These are phyloP conservation scores for Proteles cristata DNA, from an alignment of 2,113 vertebrate species.

Conservation along the genomic window DNA sequence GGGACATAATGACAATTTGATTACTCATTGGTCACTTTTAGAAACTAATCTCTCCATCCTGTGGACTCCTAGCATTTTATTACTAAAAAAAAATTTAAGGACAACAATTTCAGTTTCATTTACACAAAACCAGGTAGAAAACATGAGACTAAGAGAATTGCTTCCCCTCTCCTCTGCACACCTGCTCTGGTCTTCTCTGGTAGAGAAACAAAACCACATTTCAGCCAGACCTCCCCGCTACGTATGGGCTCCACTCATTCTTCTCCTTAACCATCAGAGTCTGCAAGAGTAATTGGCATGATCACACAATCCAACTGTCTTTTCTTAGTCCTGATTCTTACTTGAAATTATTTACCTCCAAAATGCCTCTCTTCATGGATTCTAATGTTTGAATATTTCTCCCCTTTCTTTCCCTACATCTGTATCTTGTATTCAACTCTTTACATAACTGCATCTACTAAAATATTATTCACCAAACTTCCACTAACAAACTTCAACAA, in stretches of 20 bases:
- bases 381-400: not conserved
- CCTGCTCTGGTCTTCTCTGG: not conserved
- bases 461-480: not conserved
- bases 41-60: constrained; percentile 42
- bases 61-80: not conserved
- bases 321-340: not conserved
- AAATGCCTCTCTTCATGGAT: not conserved
- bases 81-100: not conserved
- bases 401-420: not conserved
- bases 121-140: not conserved
- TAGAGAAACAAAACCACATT: not conserved
- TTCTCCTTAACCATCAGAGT: not conserved
- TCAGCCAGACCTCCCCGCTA: not conserved
- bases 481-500: not conserved
- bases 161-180: not conserved
- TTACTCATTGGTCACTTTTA: constrained; percentile 6
- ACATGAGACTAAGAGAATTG: not conserved
- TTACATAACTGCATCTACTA: constrained; percentile 28
- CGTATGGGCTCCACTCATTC: not conserved
- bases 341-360: constrained; percentile 48
- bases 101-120: not conserved
- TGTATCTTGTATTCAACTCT: not conserved
- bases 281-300: not conserved
- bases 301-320: not conserved
- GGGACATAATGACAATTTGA: not conserved